A percentile compares a stretch with the other conserved stretches of the same genome.
Conservation (phyloP, 2,888 invertebrate genomes). For the Cryptus armator region DNA sequence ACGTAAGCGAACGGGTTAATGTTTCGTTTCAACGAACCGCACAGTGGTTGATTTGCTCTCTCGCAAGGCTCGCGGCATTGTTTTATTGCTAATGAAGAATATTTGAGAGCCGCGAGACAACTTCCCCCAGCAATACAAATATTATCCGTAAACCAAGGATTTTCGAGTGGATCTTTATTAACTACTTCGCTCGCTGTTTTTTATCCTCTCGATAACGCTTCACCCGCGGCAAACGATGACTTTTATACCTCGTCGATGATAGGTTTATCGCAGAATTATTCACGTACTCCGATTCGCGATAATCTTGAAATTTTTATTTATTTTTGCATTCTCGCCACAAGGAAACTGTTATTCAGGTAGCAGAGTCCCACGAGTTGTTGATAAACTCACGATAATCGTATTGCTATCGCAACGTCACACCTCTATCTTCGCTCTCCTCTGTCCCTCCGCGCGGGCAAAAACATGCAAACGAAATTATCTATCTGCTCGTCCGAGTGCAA, state of each 20-base stretch:
- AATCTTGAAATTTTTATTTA: constrained; percentile 5
- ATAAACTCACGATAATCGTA: constrained; percentile 48
- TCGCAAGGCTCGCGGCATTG: neutral
- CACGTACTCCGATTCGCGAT: neutral
- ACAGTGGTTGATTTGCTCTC: neutral
- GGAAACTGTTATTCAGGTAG: neutral
- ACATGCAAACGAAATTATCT: constrained; percentile 6
- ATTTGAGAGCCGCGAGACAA: constrained; percentile 38
- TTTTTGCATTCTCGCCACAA: constrained; percentile 10
- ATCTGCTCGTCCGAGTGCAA: constrained; percentile 1
- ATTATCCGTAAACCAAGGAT: constrained; percentile 38
- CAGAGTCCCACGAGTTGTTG: constrained; percentile 8
- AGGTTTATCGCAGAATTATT: constrained; percentile 37
- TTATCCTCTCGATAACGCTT: constrained; percentile 16
- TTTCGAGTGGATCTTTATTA: constrained; percentile 37
- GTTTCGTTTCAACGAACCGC: neutral
- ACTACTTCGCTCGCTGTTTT: constrained; percentile 2
- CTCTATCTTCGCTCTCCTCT: neutral
- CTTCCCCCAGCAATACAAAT: constrained; percentile 40
- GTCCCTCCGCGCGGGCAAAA: neutral
- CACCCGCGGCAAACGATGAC: constrained; percentile 27
- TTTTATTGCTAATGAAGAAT: constrained; percentile 19
- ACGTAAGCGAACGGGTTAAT: neutral
- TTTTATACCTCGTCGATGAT: constrained; percentile 22
- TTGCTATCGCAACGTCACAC: constrained; percentile 50